phyloP scores from a whole-genome alignment of 2,888 invertebrate genomes.

The Phlogophora meticulosa region DNA sequence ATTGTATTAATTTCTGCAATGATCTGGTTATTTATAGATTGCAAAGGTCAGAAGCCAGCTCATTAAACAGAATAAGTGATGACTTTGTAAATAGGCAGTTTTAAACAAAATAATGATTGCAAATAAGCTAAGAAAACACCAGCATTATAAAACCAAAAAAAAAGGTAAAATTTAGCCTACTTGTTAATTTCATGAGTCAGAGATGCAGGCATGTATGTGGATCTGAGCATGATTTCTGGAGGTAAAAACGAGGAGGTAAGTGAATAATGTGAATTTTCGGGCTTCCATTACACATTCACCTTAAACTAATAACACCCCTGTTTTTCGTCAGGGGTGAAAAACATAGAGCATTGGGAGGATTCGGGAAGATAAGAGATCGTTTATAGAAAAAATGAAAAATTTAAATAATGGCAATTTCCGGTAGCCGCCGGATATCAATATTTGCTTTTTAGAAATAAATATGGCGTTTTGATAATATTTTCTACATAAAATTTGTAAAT shows the following conservation, averaged over 20 bases:
- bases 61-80: conserved; percentile 27
- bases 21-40: conserved; percentile 37
- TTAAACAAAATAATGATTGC: background rate
- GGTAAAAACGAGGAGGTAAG: no score
- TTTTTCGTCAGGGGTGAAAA: no score
- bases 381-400: no score
- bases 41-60: conserved; percentile 35
- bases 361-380: background rate
- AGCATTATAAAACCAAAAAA: background rate
- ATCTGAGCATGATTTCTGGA: background rate
- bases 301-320: no score
- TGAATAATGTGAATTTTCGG: no score
- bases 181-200: no score
- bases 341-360: background rate
- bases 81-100: conserved; percentile 7
- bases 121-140: conserved; percentile 5
- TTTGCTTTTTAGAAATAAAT: no score
- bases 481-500: no score
- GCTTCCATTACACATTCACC: no score
- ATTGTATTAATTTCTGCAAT: conserved; percentile 18
- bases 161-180: no score
- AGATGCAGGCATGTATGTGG: background rate
- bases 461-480: no score
- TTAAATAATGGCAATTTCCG: no score
- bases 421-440: conserved; percentile 1